phyloP scores from a whole-genome alignment of 1,140 invertebrate genomes.

The Drosophila lini region DNA sequence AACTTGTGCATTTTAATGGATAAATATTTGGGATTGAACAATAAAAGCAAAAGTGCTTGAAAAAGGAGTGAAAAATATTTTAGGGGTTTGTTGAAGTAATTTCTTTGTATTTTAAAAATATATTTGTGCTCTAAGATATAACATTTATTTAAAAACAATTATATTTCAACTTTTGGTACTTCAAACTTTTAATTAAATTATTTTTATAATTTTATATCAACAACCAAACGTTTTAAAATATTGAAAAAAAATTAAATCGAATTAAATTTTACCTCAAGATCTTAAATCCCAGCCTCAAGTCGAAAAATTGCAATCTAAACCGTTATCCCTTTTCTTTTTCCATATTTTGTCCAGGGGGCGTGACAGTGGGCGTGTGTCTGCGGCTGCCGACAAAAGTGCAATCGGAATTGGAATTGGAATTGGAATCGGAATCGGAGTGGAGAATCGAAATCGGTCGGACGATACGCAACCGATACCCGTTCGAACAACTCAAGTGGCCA shows the following conservation, averaged over 20 bases:
- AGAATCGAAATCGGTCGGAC: constrained; percentile 18
- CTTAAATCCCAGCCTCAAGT: neutral
- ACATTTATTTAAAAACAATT: too few species aligned
- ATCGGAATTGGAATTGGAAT: constrained; percentile 34
- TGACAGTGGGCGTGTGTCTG: constrained; percentile 27
- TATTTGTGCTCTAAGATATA: too few species aligned
- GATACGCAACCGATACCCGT: constrained; percentile 20
- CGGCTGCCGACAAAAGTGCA: constrained; percentile 41
- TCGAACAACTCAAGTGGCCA: constrained; percentile 39
- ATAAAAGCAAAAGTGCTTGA: neutral
- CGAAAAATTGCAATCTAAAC: neutral
- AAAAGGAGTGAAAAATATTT: neutral
- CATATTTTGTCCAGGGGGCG: constrained; percentile 1
- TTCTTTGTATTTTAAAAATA: neutral
- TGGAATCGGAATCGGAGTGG: constrained; percentile 29
- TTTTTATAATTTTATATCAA: too few species aligned
- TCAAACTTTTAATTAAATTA: too few species aligned
- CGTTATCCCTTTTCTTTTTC: neutral
- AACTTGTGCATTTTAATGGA: constrained; percentile 11
- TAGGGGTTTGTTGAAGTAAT: neutral
- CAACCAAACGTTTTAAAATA: too few species aligned
- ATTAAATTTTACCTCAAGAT: neutral
- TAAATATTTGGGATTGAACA: neutral
- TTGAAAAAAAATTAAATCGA: too few species aligned
- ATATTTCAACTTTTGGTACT: too few species aligned